phyloP scores from a whole-genome alignment of 1,140 invertebrate species.

The Leptopilina clavipes region DNA sequence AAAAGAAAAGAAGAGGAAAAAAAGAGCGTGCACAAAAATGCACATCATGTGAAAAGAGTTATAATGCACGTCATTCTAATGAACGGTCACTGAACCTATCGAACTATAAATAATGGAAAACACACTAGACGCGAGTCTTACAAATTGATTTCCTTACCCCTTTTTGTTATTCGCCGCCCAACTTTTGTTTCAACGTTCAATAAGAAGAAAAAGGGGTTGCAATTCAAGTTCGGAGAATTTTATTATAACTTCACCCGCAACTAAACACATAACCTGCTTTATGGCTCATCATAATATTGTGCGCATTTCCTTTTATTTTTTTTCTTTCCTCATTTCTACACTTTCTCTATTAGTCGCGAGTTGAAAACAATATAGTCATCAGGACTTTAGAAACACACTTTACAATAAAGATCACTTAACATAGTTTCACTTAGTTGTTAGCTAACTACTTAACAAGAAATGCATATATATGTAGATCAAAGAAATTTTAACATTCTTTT shows the following conservation, averaged over 20 bases:
- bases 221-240: slow-evolving; percentile 14
- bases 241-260: neutral
- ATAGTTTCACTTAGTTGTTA: slow-evolving; percentile 3
- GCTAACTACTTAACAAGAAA: slow-evolving; percentile 1
- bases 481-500: slow-evolving; percentile 14
- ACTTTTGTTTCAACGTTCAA: slow-evolving; percentile 33
- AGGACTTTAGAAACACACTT: neutral
- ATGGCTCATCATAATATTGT: neutral
- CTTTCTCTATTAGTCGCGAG: neutral
- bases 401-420: neutral
- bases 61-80: slow-evolving; percentile 5
- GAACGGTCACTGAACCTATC: slow-evolving; percentile 13
- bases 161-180: slow-evolving; percentile 27
- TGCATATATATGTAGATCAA: neutral
- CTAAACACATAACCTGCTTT: no score
- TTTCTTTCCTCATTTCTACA: neutral
- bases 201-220: neutral
- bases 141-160: slow-evolving; percentile 47
- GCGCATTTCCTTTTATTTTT: neutral
- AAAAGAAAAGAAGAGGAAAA: neutral
- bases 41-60: slow-evolving; percentile 18
- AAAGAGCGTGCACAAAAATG: slow-evolving; percentile 19
- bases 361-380: slow-evolving; percentile 31
- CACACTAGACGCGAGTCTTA: slow-evolving; percentile 15
- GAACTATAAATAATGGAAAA: slow-evolving; percentile 32